Evolutionary conservation across 2,113 vertebrate species (phyloP), one percentile per base, ranked within the genome.

Genomic region (Cariama cristata): DNA sequence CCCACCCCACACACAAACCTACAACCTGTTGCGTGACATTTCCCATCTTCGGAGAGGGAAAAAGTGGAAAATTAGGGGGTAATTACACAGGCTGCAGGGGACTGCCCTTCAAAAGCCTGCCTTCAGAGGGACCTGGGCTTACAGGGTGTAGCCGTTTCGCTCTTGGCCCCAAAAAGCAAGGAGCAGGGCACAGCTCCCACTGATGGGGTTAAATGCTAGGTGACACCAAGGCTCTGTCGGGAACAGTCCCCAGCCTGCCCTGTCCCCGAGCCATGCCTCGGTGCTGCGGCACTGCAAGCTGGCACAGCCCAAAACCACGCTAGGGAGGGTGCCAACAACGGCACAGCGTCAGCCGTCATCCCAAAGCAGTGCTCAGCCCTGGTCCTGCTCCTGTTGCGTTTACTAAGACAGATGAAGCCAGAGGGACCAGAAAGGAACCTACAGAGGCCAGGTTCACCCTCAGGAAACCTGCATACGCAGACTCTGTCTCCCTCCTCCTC

Each of bases 261-360:
- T 35, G 24, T 38, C 64, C 15, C 69, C 11, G 1, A 45, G 67
- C 40, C 5, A 1, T 44, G 50, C 23, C 68, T 45, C 33, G 35
- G 14, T 0, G 0, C 88, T 53, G 45, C 12, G 4, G 44, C 79
- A 60, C 10, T 52, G 45, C 58, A 53, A 67, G 28, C 68, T 85
- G 64, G 42, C 42, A 28, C 42, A 59, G 53, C 66, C 67, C 66
- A 69, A 94, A 95, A 45, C 58, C 63, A 19, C 3, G 4, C 24
- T 38, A 64, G 24, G 28, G 42, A 53, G 12, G 27, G 14, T 86
- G 71, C 62, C 72, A 83, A 38, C 52, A 72, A 75, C 52, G 9
- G 0, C 60, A 32, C 0, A 0, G 19, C 8, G 3, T 12, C 8
- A 94, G 83, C 62, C 60, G 59, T 28, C 47, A 11, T 27, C 33